phyloP scores from a whole-genome alignment of 2,888 invertebrate species.

The Limnephilus lunatus region DNA sequence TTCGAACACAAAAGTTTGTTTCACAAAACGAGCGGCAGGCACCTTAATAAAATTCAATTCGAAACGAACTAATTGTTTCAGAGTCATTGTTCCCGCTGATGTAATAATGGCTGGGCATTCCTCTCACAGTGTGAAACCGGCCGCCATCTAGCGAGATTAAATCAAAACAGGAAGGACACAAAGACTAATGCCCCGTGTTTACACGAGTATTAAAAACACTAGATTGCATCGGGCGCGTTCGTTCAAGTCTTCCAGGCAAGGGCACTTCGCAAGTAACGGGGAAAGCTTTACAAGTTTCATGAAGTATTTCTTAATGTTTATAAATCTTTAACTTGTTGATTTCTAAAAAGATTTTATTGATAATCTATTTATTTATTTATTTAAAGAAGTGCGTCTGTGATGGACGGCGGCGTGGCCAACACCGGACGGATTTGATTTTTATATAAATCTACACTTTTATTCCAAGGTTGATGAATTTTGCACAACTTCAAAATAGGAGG shows the following conservation, averaged over 20 bases:
- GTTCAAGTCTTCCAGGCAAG: background rate
- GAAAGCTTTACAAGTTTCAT: background rate
- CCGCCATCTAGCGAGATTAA: constrained; percentile 46
- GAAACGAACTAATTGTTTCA: constrained; percentile 36
- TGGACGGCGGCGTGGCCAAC: too few relatives aligned
- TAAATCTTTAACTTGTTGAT: background rate
- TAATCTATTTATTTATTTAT: too few relatives aligned
- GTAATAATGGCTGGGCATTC: background rate
- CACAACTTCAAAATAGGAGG: too few relatives aligned
- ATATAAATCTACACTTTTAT: too few relatives aligned
- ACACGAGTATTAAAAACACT: constrained; percentile 31
- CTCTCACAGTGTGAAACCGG: constrained; percentile 43
- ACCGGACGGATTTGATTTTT: too few relatives aligned
- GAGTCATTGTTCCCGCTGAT: constrained; percentile 21
- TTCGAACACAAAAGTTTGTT: background rate
- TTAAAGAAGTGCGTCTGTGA: too few relatives aligned
- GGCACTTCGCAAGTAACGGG: background rate
- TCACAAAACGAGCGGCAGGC: constrained; percentile 11
- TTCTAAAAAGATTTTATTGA: background rate
- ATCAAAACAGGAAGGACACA: constrained; percentile 44
- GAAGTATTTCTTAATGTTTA: background rate
- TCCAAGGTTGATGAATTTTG: too few relatives aligned
- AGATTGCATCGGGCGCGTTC: constrained; percentile 34
- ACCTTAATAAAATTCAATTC: constrained; percentile 11
- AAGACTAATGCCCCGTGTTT: constrained; percentile 49